phyloP scores from a whole-genome alignment of 1,140 invertebrate species.

The Lepidurus arcticus region DNA sequence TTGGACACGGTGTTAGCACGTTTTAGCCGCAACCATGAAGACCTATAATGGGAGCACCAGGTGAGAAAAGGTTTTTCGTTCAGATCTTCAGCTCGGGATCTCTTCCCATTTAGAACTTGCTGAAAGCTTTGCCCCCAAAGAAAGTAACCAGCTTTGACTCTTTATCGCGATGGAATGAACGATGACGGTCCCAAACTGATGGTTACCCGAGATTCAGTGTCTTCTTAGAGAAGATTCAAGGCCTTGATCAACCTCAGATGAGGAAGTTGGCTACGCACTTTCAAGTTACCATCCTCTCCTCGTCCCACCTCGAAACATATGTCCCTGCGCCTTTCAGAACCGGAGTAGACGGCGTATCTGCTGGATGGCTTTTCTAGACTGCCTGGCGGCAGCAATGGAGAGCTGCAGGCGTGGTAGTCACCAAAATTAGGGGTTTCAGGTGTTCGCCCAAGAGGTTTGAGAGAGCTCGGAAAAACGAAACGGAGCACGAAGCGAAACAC shows the following conservation, averaged over 20 bases:
- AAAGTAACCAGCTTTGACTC: too few relatives aligned
- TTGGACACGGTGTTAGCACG: constrained; percentile 20
- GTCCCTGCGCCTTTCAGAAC: background rate
- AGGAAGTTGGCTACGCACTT: background rate
- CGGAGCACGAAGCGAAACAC: background rate
- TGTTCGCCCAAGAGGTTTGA: background rate
- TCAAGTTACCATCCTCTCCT: background rate
- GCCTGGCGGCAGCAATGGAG: constrained; percentile 12
- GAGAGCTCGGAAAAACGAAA: background rate
- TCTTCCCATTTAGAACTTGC: background rate
- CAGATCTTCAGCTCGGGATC: background rate
- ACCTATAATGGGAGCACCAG: constrained; percentile 6
- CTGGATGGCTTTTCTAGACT: constrained; percentile 9
- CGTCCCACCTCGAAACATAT: background rate
- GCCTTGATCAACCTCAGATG: background rate
- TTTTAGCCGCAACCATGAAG: constrained; percentile 11
- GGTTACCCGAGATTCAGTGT: too few relatives aligned
- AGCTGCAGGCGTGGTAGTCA: constrained; percentile 12
- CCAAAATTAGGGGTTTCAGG: constrained; percentile 9
- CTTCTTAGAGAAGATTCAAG: too few relatives aligned
- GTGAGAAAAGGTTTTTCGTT: background rate
- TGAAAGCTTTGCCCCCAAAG: background rate
- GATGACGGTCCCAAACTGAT: too few relatives aligned
- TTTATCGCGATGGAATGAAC: too few relatives aligned
- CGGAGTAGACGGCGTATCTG: background rate